These are phyloP conservation scores for Parotia lawesii DNA, from an alignment of 2,113 vertebrate species.

Conservation along the genomic window DNA sequence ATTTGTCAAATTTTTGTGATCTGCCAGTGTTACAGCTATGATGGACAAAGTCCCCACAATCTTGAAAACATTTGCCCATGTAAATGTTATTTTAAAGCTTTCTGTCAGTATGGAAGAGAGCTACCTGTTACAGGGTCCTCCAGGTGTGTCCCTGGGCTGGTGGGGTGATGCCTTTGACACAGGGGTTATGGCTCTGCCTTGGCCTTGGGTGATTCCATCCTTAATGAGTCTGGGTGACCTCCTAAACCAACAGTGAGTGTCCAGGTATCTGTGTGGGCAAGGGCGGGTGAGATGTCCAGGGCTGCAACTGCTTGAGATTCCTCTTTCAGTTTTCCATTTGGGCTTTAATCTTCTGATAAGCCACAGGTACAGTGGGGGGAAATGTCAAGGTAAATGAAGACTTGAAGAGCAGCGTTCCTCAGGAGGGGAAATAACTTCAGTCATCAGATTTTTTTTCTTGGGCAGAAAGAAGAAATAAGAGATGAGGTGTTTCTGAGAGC, in stretches of 20 bases:
- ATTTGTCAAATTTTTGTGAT: background rate
- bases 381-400: background rate
- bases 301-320: background rate
- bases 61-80: background rate
- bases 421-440: background rate
- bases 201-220: background rate
- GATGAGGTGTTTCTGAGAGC: background rate
- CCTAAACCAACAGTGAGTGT: background rate
- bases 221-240: background rate
- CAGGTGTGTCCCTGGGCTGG: fast-evolving
- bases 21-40: background rate
- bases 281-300: fast-evolving
- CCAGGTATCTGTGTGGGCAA: background rate
- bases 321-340: background rate
- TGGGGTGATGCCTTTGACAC: no score
- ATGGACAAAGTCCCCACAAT: background rate
- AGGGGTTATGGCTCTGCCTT: background rate
- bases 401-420: background rate
- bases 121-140: background rate
- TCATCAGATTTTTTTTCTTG: background rate
- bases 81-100: background rate
- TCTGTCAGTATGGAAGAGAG: background rate
- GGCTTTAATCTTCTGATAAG: background rate
- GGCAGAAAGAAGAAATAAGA: background rate
- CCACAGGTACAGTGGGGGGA: background rate